Conservation (phyloP, 2,113 vertebrate species). For the Hydrochoerus hydrochaeris region DNA sequence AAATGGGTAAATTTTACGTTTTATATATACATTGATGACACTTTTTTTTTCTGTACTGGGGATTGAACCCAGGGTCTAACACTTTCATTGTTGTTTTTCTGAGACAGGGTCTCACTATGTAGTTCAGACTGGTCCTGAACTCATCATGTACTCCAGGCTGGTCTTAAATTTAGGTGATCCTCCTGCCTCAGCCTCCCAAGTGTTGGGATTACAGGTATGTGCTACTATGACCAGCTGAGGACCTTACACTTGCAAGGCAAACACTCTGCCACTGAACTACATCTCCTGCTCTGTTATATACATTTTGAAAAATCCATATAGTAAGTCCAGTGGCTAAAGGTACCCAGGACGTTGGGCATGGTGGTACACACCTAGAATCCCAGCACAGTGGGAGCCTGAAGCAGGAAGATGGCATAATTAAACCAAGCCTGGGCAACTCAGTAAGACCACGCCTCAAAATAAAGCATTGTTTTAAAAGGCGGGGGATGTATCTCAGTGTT, state of each 20-base stretch:
- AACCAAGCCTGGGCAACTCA: neutral
- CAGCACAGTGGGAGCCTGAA: neutral
- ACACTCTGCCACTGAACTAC: neutral
- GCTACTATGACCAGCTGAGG: neutral
- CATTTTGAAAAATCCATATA: neutral
- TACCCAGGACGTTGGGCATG: neutral
- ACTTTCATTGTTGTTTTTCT: neutral
- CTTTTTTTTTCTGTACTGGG: neutral
- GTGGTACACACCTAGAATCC: neutral
- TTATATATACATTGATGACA: neutral
- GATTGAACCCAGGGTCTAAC: neutral
- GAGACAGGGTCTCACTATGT: neutral
- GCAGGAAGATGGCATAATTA: neutral
- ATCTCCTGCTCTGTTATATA: neutral
- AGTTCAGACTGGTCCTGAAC: neutral
- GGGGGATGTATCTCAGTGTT: neutral
- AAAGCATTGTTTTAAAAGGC: neutral
- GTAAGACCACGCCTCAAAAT: neutral
- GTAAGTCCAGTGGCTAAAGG: neutral
- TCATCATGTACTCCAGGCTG: neutral
- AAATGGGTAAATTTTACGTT: neutral
- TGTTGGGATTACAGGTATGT: neutral
- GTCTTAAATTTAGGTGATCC: neutral
- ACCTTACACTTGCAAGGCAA: neutral
- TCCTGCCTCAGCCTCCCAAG: neutral